Evolutionary conservation across 2,113 vertebrate species (phyloP).

Genomic region (Vimba vimba): DNA sequence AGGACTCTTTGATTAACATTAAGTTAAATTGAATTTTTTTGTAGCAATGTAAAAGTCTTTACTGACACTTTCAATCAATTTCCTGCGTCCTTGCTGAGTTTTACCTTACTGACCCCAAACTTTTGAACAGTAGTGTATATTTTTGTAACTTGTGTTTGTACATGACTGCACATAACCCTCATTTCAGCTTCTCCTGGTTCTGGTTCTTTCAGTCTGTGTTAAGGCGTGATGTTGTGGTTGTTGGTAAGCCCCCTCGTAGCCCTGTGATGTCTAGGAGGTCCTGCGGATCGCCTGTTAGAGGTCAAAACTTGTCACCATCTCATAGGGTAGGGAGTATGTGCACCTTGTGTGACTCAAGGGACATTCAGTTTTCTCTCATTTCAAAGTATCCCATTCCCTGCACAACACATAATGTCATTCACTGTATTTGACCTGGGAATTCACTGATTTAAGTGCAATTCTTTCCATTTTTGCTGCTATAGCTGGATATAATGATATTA

Average conservation of each 20-base stretch:
- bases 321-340: conserved; percentile 82
- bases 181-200: conserved; percentile 63
- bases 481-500: conserved; percentile 16
- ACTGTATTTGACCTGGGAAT: background rate
- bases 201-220: conserved; percentile 83
- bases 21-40: background rate
- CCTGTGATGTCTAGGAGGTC: conserved; percentile 83
- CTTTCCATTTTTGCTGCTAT: background rate
- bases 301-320: conserved; percentile 72
- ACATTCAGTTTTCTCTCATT: conserved; percentile 22
- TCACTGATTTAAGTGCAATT: conserved; percentile 9
- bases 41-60: background rate
- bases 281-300: conserved; percentile 81
- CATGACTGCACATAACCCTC: conserved; percentile 23
- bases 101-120: background rate
- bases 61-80: background rate
- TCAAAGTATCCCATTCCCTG: conserved; percentile 31
- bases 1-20: background rate
- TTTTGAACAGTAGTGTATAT: background rate
- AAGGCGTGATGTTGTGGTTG: conserved; percentile 78
- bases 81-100: background rate
- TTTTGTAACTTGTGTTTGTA: conserved; percentile 15
- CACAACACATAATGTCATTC: background rate
- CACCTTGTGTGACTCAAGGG: conserved; percentile 51
- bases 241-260: conserved; percentile 89